Conservation (phyloP, 1,140 invertebrate species). For the Drosophila nigromelanica region DNA sequence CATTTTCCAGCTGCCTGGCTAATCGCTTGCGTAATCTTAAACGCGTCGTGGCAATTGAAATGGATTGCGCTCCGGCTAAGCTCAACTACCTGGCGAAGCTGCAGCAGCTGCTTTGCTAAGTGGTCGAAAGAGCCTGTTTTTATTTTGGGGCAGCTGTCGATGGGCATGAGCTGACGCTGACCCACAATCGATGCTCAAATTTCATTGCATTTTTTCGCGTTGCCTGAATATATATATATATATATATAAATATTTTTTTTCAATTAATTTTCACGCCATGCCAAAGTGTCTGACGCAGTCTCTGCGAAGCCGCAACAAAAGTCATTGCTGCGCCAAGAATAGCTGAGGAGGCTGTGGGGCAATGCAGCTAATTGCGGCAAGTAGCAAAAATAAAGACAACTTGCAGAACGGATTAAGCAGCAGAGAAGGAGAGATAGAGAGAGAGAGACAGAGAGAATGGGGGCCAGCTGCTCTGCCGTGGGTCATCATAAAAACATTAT, state of each 20-base stretch:
- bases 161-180: conserved; percentile 50
- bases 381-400: conserved; percentile 78
- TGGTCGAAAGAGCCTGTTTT: conserved; percentile 40
- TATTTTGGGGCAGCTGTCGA: conserved; percentile 51
- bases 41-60: conserved; percentile 76
- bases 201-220: conserved; percentile 63
- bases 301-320: conserved; percentile 2
- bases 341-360: conserved; percentile 10
- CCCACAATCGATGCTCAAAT: conserved; percentile 80
- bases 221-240: conserved; percentile 26
- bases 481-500: conserved; percentile 82
- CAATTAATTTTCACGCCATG: conserved; percentile 69
- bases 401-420: conserved; percentile 54
- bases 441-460: not conserved
- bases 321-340: conserved; percentile 25
- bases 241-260: conserved; percentile 39
- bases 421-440: not conserved
- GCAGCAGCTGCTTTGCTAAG: conserved; percentile 43
- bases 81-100: conserved; percentile 48
- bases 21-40: conserved; percentile 80
- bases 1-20: conserved; percentile 77
- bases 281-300: conserved; percentile 31
- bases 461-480: conserved; percentile 50
- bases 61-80: conserved; percentile 58
- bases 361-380: conserved; percentile 77